phyloP scores from a whole-genome alignment of 2,888 invertebrate genomes.

The Buathra laborator region DNA sequence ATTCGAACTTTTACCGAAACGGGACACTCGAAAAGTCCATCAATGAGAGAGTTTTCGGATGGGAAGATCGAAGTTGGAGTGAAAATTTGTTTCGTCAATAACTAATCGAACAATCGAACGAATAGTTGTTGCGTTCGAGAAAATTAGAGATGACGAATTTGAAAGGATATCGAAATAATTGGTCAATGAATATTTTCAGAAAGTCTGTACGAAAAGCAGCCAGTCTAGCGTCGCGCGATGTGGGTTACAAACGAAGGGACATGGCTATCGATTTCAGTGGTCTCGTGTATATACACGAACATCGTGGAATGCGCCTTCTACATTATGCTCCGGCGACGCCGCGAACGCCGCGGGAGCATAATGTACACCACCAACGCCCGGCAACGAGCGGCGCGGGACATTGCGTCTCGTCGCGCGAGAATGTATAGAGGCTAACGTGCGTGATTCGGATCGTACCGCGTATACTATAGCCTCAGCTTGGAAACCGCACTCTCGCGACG shows the following conservation, averaged over 20 bases:
- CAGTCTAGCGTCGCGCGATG: conserved; percentile 74
- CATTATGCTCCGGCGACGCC: conserved; percentile 72
- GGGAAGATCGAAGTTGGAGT: too few species aligned
- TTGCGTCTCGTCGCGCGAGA: conserved; percentile 56
- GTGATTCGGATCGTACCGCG: conserved; percentile 65
- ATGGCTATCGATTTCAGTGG: conserved; percentile 83
- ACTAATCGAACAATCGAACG: too few species aligned
- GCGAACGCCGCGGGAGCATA: conserved; percentile 62
- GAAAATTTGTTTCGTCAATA: too few species aligned
- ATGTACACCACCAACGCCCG: conserved; percentile 60
- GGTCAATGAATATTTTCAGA: conserved; percentile 13
- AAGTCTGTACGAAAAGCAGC: conserved; percentile 73
- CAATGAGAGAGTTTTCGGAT: neutral
- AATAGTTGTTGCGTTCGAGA: too few species aligned
- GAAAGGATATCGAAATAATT: too few species aligned
- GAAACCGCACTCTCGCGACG: conserved; percentile 63
- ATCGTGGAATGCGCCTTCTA: conserved; percentile 83
- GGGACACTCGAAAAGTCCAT: conserved; percentile 9
- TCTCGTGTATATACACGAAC: conserved; percentile 77
- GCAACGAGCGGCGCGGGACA: conserved; percentile 56
- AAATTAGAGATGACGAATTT: too few species aligned
- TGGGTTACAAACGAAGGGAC: conserved; percentile 82
- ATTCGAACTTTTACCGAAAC: conserved; percentile 1
- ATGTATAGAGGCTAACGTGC: conserved; percentile 46
- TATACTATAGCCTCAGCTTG: conserved; percentile 53